Evolutionary conservation across 2,797 vertebrate species (phyloP), one percentile per base, ranked within the genome.

Genomic region (Eurystomus glaucurus): DNA sequence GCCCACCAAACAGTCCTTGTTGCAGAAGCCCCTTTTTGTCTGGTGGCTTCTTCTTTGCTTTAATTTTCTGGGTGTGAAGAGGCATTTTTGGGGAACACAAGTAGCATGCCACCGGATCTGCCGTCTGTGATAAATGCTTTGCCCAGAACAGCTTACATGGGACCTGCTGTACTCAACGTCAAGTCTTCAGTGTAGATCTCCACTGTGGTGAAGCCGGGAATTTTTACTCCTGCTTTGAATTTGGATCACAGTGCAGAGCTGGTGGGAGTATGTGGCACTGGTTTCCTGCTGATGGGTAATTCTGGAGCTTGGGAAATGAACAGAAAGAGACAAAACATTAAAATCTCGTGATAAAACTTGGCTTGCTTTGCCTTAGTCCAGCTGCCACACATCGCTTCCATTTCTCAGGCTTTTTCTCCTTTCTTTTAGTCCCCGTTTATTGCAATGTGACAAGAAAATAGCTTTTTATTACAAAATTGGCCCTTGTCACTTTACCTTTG

Each of bases 241-340:
- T 62, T 75, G 81, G 52, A 91, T 89, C 57, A 19, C 17, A 89
- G 25, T 62, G 39, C 65, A 66, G 89, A 92, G 69, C 50, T 33
- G 61, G 70, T 89, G 74, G 84, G 81, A 85, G 87, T 28, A 52
- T 8, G 39, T 87, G 87, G 87, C 87, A 37, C 11, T 35, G 52
- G 7, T 77, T 93, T 62, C 52, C 60, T 66, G 57, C 79, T 70
- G 52, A 18, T 43, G 60, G 64, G 60, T 69, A 70, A 88, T 83
- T 93, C 51, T 88, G 88, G 64, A 83, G 71, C 82, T 69, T 65
- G 55, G 75, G 57, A 94, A 90, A 88, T 46, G 70, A 90, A 76
- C 51, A 62, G 60, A 90, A 90, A 77, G 79, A 81, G 62, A 58
- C 17, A 86, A 95, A 97, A 75, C 86, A 86, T 64, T 51, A 21